phyloP scores from a whole-genome alignment of 2,113 vertebrate species.

The Scophthalmus maximus region DNA sequence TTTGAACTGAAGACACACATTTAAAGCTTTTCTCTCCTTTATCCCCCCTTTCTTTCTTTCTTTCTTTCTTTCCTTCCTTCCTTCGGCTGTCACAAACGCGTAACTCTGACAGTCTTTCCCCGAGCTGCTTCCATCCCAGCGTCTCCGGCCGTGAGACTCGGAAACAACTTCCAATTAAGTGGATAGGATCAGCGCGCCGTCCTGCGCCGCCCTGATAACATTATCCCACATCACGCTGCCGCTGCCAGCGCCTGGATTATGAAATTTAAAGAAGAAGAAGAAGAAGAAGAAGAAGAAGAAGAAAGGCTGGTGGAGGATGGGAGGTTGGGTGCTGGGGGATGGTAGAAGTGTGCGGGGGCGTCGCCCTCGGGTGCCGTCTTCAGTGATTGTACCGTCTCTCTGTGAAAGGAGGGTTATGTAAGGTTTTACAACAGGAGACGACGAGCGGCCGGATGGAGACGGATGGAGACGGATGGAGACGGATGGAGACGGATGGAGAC shows the following conservation, averaged over 20 bases:
- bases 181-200: slow-evolving; percentile 53
- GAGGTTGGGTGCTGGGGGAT: slow-evolving; percentile 38
- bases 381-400: slow-evolving; percentile 29
- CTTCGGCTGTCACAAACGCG: slow-evolving; percentile 17
- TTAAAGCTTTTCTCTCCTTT: neutral
- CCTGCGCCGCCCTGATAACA: slow-evolving; percentile 67
- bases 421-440: slow-evolving; percentile 65
- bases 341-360: neutral
- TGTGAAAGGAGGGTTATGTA: slow-evolving; percentile 64
- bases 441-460: no score
- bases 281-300: slow-evolving; percentile 6
- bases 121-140: slow-evolving; percentile 1
- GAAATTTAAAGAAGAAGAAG: slow-evolving; percentile 64
- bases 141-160: slow-evolving; percentile 27
- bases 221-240: slow-evolving; percentile 59
- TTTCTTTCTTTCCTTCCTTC: slow-evolving; percentile 21
- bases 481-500: no score
- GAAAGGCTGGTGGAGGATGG: slow-evolving; percentile 38
- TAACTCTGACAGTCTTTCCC: slow-evolving; percentile 3
- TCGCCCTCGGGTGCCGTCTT: slow-evolving; percentile 38
- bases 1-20: slow-evolving; percentile 10
- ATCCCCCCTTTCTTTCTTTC: slow-evolving; percentile 3
- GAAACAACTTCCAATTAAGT: slow-evolving; percentile 72
- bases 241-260: slow-evolving; percentile 58
- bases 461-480: no score